These are phyloP conservation scores for Serranus cabrilla DNA, from an alignment of 2,797 vertebrate genomes.

Conservation along the genomic window DNA sequence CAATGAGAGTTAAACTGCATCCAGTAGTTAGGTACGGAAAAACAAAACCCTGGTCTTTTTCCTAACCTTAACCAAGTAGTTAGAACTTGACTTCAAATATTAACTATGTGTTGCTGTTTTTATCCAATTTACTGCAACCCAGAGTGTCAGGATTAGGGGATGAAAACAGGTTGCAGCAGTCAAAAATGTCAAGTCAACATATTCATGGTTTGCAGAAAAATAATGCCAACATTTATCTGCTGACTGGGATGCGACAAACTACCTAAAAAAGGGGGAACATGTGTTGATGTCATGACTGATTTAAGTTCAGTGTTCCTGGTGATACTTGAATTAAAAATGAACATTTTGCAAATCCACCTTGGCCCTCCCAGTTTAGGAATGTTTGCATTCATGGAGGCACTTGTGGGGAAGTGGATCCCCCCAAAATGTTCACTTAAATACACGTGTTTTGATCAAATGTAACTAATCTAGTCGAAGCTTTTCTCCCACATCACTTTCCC, in stretches of 20 bases:
- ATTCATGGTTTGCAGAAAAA: too few relatives aligned
- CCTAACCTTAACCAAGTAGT: too few relatives aligned
- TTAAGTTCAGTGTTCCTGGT: constrained; percentile 4
- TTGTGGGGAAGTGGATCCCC: constrained; percentile 14
- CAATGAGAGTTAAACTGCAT: too few relatives aligned
- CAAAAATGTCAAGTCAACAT: too few relatives aligned
- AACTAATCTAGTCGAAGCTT: constrained; percentile 48
- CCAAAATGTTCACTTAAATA: constrained; percentile 16
- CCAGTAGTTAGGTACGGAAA: too few relatives aligned
- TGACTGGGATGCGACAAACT: neutral
- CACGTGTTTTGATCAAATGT: constrained; percentile 21
- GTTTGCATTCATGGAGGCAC: neutral
- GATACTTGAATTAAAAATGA: neutral
- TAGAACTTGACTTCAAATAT: too few relatives aligned
- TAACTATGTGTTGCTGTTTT: too few relatives aligned
- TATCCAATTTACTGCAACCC: too few relatives aligned
- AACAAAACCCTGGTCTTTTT: too few relatives aligned
- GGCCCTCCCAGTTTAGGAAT: constrained; percentile 3
- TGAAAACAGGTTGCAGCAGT: too few relatives aligned
- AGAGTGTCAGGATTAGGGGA: too few relatives aligned
- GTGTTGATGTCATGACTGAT: neutral
- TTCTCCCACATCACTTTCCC: constrained; percentile 55
- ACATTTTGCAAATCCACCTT: constrained; percentile 21
- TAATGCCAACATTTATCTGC: too few relatives aligned
- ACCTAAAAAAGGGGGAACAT: constrained; percentile 5